A percentile compares a stretch with the other conserved stretches of the same genome.
Evolutionary conservation across 2,888 invertebrate genomes (phyloP).

Genomic region (Sesia apiformis): DNA sequence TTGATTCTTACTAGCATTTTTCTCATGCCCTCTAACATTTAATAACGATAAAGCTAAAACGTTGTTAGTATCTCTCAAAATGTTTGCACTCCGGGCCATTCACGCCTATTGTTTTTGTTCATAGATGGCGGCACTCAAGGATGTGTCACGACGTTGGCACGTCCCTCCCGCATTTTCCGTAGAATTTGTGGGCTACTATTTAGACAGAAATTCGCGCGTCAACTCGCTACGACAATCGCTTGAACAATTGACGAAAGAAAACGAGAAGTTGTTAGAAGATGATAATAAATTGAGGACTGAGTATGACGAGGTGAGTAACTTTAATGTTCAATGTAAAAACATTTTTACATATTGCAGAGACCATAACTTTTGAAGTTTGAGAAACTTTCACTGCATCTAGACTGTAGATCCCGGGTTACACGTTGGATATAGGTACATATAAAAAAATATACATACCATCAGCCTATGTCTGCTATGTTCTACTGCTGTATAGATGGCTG

Average conservation of each 20-base stretch:
- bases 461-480: too few relatives aligned
- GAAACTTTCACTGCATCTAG: too few relatives aligned
- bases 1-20: too few relatives aligned
- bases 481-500: too few relatives aligned
- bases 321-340: too few relatives aligned
- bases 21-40: too few relatives aligned
- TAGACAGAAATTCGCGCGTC: slow-evolving; percentile 90
- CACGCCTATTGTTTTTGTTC: neutral
- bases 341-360: too few relatives aligned
- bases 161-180: slow-evolving; percentile 95
- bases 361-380: too few relatives aligned
- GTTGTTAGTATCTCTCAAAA: neutral
- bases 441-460: too few relatives aligned
- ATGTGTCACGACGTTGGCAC: slow-evolving; percentile 94
- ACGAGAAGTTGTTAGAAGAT: slow-evolving; percentile 82
- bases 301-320: slow-evolving; percentile 80
- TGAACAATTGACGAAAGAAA: slow-evolving; percentile 82
- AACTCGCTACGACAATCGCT: slow-evolving; percentile 85
- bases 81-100: neutral
- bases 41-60: neutral
- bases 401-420: too few relatives aligned
- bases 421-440: too few relatives aligned
- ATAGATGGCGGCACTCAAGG: slow-evolving; percentile 83
- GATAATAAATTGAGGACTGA: slow-evolving; percentile 83
- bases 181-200: slow-evolving; percentile 94